Conservation (phyloP, 2,113 vertebrate species). For the Buteo buteo region DNA sequence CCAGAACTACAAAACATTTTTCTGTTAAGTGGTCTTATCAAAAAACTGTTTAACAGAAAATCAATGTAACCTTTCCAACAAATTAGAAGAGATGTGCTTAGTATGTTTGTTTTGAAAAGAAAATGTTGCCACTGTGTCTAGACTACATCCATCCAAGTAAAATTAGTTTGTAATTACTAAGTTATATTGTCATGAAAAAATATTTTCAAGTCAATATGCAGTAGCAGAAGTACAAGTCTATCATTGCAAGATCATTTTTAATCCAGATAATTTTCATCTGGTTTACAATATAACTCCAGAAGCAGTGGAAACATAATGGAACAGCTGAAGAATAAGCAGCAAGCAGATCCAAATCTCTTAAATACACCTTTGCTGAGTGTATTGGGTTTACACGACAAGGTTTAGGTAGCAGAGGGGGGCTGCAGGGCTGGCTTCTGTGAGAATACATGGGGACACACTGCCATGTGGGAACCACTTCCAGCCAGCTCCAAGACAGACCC, state of each 20-base stretch:
- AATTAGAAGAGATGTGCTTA: not conserved
- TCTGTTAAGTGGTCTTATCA: not conserved
- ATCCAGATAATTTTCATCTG: not conserved
- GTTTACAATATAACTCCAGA: not conserved
- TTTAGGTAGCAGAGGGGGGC: not conserved
- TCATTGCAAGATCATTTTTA: not conserved
- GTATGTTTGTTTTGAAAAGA: not conserved
- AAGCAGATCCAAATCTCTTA: not conserved
- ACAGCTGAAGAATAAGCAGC: rapidly evolving
- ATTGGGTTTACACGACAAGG: not conserved
- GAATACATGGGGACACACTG: not conserved
- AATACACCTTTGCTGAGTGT: not conserved
- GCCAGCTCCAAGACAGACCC: not conserved
- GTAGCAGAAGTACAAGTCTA: not conserved
- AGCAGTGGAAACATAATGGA: not conserved
- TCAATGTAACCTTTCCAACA: not conserved
- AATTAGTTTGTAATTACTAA: not conserved
- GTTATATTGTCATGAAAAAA: not conserved
- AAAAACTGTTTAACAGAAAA: not conserved
- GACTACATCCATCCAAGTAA: not conserved
- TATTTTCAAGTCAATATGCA: not conserved
- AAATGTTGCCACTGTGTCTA: not conserved
- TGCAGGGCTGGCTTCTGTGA: not conserved
- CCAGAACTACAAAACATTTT: not conserved
- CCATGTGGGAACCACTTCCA: not conserved